These are phyloP conservation scores for Penaeus chinensis DNA, from an alignment of 1,140 invertebrate genomes.

Conservation along the genomic window DNA sequence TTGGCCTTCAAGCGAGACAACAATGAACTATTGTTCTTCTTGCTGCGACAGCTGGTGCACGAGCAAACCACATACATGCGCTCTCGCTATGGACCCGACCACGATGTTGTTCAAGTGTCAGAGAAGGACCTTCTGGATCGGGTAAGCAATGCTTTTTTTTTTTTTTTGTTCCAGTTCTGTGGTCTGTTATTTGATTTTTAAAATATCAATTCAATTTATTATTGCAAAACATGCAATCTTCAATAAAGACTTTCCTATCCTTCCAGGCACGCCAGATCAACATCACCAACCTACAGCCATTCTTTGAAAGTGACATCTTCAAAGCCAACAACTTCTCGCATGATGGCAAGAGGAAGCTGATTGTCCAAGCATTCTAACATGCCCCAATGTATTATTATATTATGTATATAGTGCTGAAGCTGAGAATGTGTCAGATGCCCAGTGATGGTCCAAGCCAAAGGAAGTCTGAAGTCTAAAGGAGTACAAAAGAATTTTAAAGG, in stretches of 20 bases:
- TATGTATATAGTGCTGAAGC: no score
- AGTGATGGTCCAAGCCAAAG: no score
- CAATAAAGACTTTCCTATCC: constrained; percentile 48
- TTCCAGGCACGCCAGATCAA: constrained; percentile 90
- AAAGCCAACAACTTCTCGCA: constrained; percentile 89
- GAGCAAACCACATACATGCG: constrained; percentile 91
- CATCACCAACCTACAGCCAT: constrained; percentile 88
- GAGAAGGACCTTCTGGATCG: constrained; percentile 92
- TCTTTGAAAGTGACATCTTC: constrained; percentile 94
- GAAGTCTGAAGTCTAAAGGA: no score
- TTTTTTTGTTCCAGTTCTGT: not conserved
- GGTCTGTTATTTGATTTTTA: not conserved
- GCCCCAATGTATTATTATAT: no score
- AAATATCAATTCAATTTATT: not conserved
- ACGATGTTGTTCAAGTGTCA: constrained; percentile 84
- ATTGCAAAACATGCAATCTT: not conserved
- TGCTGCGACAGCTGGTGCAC: constrained; percentile 91
- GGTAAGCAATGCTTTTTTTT: constrained; percentile 70
- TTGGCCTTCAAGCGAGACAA: constrained; percentile 95
- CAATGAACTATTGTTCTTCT: constrained; percentile 95
- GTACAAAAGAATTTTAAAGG: no score
- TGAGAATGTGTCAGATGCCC: no score
- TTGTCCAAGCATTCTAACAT: constrained; percentile 80
- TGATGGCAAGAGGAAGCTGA: constrained; percentile 84
- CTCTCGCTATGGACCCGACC: constrained; percentile 80